Base-by-base conservation (phyloP, 2,888 invertebrate genomes). In the Proisotoma minuta region DNA sequence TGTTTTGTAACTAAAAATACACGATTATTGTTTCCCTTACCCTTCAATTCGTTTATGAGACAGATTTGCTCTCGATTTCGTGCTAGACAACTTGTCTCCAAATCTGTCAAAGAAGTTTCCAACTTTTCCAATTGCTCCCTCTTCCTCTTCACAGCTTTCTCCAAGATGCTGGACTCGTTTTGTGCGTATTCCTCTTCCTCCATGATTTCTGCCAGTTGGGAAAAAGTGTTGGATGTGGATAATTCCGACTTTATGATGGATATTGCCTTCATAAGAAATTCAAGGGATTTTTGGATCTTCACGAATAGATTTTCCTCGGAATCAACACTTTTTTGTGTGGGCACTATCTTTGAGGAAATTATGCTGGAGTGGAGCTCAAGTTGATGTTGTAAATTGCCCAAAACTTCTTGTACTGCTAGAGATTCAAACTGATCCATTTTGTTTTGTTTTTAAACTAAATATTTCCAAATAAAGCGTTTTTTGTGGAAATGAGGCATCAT, bases 191-290 rank as follows among this genome's bases (percentile, higher is more conserved):
- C 34, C 15, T 34, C 34, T 15, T 34, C 34, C 34, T 34, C 34
- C 8, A 34, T 15, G 15, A 15, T 15, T 10, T 10, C 15, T 8
- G 8, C 8, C 20, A 62, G 24, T 1, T 56, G 24, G 2, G 27
- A 20, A 56, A 59, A 63, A 27, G 26, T 50, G 26, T 50, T 56
- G 0, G 20, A 28, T 4, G 54, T 51, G 10, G 40, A 4, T 4
- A 63, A 20, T 28, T 53, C 53, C 18, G 12, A 8, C 10, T 50
- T 54, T 3, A 59, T 59, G 24, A 54, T 59, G 0, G 27, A 24
- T 22, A 63, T 48, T 5, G 59, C 40, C 26, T 28, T 24, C 22
- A 56, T 34, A 15, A 63, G 53, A 27, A 49, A 56, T 12, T 63
- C 63, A 10, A 63, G 28, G 27, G 47, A 39, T 26, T 59, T 22